Percentiles rank a stretch among this genome's conserved stretches.
phyloP scores from a whole-genome alignment of 37 sponge, comb jelly and placozoan species.

The Theonella swinhoei region DNA sequence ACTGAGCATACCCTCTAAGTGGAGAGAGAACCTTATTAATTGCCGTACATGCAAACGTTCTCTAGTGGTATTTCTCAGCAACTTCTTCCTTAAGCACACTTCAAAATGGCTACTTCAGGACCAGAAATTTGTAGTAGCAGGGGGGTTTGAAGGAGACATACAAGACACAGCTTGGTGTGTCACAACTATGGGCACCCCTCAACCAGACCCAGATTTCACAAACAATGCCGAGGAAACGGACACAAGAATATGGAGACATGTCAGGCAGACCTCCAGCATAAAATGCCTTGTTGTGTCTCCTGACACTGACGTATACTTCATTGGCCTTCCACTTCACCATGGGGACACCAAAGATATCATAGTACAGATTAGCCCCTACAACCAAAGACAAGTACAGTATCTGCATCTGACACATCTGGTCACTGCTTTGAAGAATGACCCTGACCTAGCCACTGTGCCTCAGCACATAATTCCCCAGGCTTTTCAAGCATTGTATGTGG shows the following conservation, averaged over 20 bases:
- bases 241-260: conserved; percentile 36
- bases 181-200: background rate
- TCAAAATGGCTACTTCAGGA: background rate
- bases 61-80: background rate
- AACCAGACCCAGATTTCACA: conserved; percentile 28
- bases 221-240: conserved; percentile 39
- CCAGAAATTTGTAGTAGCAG: conserved; percentile 9
- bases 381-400: background rate
- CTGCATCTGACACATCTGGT: background rate
- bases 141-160: background rate
- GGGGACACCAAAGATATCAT: background rate
- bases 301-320: conserved; percentile 32
- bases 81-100: background rate
- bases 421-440: conserved; percentile 13
- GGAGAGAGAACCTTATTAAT: conserved; percentile 14
- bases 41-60: conserved; percentile 22
- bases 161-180: no score
- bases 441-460: conserved; percentile 18
- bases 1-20: background rate
- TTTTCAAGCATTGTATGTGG: background rate
- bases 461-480: conserved; percentile 9
- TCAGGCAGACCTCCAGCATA: background rate
- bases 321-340: conserved; percentile 18
- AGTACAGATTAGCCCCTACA: conserved; percentile 14
- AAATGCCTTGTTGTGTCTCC: conserved; percentile 9